These are phyloP conservation scores for Meteorus colon DNA, from an alignment of 2,888 invertebrate genomes.

Conservation along the genomic window DNA sequence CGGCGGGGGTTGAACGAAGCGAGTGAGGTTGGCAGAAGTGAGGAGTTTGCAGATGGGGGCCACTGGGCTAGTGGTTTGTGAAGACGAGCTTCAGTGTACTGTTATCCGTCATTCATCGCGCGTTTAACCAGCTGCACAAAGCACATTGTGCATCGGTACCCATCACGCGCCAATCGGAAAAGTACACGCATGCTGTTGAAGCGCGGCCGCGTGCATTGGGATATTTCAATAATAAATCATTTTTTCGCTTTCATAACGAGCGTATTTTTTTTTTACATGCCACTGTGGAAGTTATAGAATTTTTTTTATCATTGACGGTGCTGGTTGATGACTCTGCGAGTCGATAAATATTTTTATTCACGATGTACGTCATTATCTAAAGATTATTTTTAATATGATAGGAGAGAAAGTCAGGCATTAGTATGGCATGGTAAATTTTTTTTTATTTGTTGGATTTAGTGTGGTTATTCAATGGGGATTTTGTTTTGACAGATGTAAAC, in stretches of 20 bases:
- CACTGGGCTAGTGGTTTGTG: constrained; percentile 64
- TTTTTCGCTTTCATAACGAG: neutral
- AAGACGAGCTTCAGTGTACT: constrained; percentile 52
- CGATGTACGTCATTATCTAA: constrained; percentile 2
- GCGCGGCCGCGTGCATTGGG: neutral
- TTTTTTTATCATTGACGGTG: neutral
- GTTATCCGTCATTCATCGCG: constrained; percentile 54
- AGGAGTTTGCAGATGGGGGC: constrained; percentile 58
- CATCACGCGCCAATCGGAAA: constrained; percentile 16
- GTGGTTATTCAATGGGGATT: no score
- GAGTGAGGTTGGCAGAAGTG: constrained; percentile 44
- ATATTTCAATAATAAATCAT: constrained; percentile 7
- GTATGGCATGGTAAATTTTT: neutral
- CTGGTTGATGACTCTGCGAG: neutral
- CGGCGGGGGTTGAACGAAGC: constrained; percentile 41
- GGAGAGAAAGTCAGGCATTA: neutral
- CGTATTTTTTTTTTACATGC: no score
- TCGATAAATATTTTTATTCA: neutral
- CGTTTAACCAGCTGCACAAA: constrained; percentile 27
- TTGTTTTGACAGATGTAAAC: no score
- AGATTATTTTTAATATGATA: neutral
- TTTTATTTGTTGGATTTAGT: neutral
- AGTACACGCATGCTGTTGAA: neutral
- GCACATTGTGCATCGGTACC: neutral
- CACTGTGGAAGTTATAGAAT: neutral